phyloP scores from a whole-genome alignment of 2,888 invertebrate genomes.

The Perithous albicinctus region DNA sequence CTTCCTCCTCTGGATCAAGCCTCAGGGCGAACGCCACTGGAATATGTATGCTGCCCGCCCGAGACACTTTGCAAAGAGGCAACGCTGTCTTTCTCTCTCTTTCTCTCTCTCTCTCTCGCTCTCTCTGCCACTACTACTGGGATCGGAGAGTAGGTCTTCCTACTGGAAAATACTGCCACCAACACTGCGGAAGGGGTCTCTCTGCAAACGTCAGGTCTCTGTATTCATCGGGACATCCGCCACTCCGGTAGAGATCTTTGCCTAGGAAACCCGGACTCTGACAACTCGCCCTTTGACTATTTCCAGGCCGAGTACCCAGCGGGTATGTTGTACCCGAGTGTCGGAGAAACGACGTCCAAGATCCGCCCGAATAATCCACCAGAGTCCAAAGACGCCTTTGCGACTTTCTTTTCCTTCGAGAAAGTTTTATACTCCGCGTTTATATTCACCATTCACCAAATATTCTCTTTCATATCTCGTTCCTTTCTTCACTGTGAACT shows the following conservation, averaged over 20 bases:
- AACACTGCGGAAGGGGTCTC: slow-evolving; percentile 17
- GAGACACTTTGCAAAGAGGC: slow-evolving; percentile 65
- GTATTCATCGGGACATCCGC: slow-evolving; percentile 63
- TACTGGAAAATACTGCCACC: slow-evolving; percentile 5
- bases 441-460: slow-evolving; percentile 55
- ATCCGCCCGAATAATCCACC: slow-evolving; percentile 60
- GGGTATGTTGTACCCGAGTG: slow-evolving; percentile 32
- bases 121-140: not conserved
- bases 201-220: slow-evolving; percentile 19
- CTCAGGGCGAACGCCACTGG: slow-evolving; percentile 72
- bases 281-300: slow-evolving; percentile 57
- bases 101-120: not conserved
- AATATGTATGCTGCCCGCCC: slow-evolving; percentile 74
- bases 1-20: slow-evolving; percentile 66
- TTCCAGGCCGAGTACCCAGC: slow-evolving; percentile 49
- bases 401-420: slow-evolving; percentile 46
- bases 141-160: not conserved
- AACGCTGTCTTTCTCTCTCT: too few relatives aligned
- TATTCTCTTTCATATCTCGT: slow-evolving; percentile 52
- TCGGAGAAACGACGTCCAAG: slow-evolving; percentile 32
- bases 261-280: slow-evolving; percentile 44
- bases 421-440: slow-evolving; percentile 26
- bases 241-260: slow-evolving; percentile 51
- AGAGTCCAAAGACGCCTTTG: slow-evolving; percentile 33
- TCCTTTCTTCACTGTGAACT: not conserved